These are phyloP conservation scores for Erynnis tages DNA, from an alignment of 2,888 invertebrate genomes.

Conservation along the genomic window DNA sequence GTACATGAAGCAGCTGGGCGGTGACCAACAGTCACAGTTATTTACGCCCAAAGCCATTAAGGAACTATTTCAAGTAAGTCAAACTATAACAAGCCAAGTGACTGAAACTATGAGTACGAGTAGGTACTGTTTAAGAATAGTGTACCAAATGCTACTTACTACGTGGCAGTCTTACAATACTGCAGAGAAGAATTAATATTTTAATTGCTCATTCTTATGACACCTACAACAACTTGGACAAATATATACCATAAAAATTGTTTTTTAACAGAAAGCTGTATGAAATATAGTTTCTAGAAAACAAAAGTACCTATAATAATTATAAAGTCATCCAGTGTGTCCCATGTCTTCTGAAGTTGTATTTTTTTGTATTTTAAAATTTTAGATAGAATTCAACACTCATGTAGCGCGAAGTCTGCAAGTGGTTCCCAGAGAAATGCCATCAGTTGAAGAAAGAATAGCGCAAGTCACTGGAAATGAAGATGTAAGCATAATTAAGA, in stretches of 20 bases:
- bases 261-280: too few species aligned
- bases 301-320: too few species aligned
- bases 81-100: conserved; percentile 8
- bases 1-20: conserved; percentile 74
- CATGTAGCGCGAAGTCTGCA: conserved; percentile 78
- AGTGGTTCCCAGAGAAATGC: conserved; percentile 80
- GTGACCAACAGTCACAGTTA: conserved; percentile 72
- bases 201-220: too few species aligned
- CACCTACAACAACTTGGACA: too few species aligned
- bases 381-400: conserved; percentile 81
- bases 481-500: conserved; percentile 58
- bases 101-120: conserved; percentile 15
- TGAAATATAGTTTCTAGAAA: too few species aligned
- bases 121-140: too few species aligned
- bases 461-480: conserved; percentile 73
- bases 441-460: conserved; percentile 79
- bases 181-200: too few species aligned
- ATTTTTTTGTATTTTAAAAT: too few species aligned
- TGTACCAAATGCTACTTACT: neutral
- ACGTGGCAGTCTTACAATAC: too few species aligned
- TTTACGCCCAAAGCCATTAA: conserved; percentile 74
- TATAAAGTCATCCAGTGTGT: too few species aligned
- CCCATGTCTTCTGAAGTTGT: too few species aligned
- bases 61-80: conserved; percentile 71
- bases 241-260: too few species aligned